These are phyloP conservation scores for Pantherophis guttatus DNA, from an alignment of 2,113 vertebrate species.

Conservation along the genomic window DNA sequence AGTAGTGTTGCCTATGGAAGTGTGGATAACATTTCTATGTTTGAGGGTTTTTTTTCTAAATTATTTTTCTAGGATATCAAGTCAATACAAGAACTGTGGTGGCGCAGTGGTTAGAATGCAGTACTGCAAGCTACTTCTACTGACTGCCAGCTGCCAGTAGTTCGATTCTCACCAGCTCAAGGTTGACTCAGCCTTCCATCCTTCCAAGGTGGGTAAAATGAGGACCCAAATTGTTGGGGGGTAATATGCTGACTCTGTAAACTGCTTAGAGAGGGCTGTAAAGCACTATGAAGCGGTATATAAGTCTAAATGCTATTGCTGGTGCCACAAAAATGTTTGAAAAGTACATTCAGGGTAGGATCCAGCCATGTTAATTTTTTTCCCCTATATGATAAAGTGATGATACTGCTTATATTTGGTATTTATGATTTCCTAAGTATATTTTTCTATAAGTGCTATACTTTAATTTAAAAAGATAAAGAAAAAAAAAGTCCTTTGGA, in stretches of 20 bases:
- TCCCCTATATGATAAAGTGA: background rate
- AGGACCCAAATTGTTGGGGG: too few species aligned
- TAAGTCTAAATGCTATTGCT: too few species aligned
- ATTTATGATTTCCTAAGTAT: background rate
- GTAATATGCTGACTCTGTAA: too few species aligned
- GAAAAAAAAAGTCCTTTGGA: background rate
- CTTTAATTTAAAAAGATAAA: background rate
- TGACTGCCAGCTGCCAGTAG: too few species aligned
- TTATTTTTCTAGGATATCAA: background rate
- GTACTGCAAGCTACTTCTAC: too few species aligned
- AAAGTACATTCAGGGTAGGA: background rate
- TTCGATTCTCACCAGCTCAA: too few species aligned
- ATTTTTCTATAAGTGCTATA: background rate
- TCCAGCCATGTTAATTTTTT: background rate
- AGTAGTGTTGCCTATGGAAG: background rate
- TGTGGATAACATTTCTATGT: background rate
- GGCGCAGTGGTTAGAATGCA: too few species aligned
- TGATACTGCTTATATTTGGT: background rate
- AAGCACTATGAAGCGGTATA: too few species aligned
- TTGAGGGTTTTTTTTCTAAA: background rate
- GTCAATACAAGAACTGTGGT: background rate
- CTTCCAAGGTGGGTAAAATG: too few species aligned
- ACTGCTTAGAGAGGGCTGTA: too few species aligned
- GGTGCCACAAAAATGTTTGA: background rate
- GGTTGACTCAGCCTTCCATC: too few species aligned